These are phyloP conservation scores for Elanoides forficatus DNA, from an alignment of 2,113 vertebrate species.

Conservation along the genomic window DNA sequence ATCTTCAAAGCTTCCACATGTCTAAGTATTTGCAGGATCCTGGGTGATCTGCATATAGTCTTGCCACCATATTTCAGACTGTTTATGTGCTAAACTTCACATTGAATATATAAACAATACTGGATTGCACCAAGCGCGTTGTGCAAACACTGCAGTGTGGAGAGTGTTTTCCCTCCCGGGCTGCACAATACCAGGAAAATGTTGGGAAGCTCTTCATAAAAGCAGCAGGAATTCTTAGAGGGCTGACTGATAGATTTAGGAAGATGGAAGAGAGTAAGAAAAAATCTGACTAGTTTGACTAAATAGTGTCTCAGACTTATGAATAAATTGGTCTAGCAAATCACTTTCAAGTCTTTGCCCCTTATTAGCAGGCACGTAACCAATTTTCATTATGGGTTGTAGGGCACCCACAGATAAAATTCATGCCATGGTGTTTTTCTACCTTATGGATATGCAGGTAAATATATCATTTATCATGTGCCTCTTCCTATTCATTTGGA, in stretches of 20 bases:
- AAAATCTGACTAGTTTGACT: neutral
- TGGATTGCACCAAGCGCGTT: neutral
- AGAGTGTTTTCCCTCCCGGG: neutral
- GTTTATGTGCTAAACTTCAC: neutral
- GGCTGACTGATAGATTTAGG: neutral
- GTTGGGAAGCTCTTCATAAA: neutral
- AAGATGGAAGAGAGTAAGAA: neutral
- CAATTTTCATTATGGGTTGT: neutral
- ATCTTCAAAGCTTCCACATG: neutral
- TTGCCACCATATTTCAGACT: neutral
- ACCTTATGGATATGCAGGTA: neutral
- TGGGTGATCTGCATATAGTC: neutral
- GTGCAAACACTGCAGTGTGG: neutral
- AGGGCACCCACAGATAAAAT: neutral
- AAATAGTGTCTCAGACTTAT: neutral
- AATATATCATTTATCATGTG: constrained; percentile 14
- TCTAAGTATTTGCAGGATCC: neutral
- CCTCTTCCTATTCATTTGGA: neutral
- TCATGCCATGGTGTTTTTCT: neutral
- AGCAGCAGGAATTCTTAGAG: neutral
- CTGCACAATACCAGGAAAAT: neutral
- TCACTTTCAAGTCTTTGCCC: neutral
- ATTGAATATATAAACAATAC: neutral
- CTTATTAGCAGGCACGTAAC: neutral
- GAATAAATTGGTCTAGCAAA: neutral